Percentiles rank a stretch among this genome's conserved stretches.
phyloP scores from a whole-genome alignment of 2,113 vertebrate genomes.

The Glaucidium brasilianum region DNA sequence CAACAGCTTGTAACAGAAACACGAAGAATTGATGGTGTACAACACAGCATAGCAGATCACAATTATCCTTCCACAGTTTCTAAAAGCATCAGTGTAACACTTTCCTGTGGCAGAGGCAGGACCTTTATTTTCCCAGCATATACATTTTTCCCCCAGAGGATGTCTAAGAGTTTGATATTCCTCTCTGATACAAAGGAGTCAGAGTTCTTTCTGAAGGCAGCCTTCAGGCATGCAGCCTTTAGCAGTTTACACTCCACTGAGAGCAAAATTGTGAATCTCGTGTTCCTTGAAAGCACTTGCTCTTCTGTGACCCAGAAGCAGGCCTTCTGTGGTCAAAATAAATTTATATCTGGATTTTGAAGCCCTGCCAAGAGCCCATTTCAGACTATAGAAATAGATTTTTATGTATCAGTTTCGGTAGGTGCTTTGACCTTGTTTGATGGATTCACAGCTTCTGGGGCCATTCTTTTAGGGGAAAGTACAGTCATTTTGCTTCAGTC shows the following conservation, averaged over 20 bases:
- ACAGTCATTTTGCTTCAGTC: neutral
- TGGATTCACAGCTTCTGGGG: neutral
- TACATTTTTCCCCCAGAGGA: neutral
- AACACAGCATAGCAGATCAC: neutral
- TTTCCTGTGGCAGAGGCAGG: neutral
- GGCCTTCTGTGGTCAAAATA: neutral
- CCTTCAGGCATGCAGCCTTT: neutral
- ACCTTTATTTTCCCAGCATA: neutral
- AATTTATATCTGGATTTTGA: conserved; percentile 17
- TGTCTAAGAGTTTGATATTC: neutral
- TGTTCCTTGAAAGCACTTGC: conserved; percentile 17
- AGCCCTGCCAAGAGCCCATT: neutral
- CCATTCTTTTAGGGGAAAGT: neutral
- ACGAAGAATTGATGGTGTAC: neutral
- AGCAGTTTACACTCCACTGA: neutral
- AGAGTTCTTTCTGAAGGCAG: neutral
- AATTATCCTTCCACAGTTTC: neutral
- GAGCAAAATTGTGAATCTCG: neutral
- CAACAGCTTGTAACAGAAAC: neutral
- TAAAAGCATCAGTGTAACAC: neutral
- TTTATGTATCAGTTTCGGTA: neutral
- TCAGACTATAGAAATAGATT: neutral
- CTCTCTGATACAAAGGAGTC: neutral
- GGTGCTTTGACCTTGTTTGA: neutral
- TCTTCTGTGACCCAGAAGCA: neutral